Conservation (phyloP, 2,888 invertebrate species). For the Drosophila mulleri region DNA sequence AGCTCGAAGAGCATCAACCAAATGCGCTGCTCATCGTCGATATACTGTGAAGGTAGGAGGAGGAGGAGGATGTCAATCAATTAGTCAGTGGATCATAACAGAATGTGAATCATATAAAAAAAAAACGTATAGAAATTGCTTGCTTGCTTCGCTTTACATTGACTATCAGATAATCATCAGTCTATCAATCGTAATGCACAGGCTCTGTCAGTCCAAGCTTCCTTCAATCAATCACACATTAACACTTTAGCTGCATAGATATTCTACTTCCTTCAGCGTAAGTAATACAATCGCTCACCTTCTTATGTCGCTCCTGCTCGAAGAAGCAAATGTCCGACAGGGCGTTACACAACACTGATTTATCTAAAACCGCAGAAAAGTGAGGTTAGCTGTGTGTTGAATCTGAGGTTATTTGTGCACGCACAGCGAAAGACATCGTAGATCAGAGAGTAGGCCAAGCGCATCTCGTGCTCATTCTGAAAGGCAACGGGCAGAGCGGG, state of each 20-base stretch:
- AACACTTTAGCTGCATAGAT: neutral
- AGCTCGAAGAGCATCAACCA: constrained; percentile 87
- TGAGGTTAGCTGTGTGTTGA: neutral
- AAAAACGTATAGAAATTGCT: no score
- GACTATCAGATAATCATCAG: no score
- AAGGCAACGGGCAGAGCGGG: constrained; percentile 78
- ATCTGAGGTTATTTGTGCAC: constrained; percentile 42
- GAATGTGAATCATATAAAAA: no score
- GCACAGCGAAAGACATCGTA: constrained; percentile 87
- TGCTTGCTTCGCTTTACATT: no score
- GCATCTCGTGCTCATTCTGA: constrained; percentile 86
- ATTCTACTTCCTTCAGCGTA: neutral
- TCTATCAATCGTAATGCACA: no score
- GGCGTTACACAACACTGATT: constrained; percentile 85
- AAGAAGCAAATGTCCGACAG: constrained; percentile 86
- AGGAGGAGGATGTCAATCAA: neutral
- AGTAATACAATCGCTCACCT: constrained; percentile 58
- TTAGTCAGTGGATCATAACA: no score
- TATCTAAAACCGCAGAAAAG: constrained; percentile 83
- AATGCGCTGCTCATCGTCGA: constrained; percentile 84
- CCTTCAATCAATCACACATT: neutral
- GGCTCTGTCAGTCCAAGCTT: no score
- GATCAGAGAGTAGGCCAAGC: constrained; percentile 86
- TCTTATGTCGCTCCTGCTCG: constrained; percentile 76
- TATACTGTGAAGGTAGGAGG: constrained; percentile 59